phyloP scores from a whole-genome alignment of 1,140 invertebrate species.

The Caerostris darwini region DNA sequence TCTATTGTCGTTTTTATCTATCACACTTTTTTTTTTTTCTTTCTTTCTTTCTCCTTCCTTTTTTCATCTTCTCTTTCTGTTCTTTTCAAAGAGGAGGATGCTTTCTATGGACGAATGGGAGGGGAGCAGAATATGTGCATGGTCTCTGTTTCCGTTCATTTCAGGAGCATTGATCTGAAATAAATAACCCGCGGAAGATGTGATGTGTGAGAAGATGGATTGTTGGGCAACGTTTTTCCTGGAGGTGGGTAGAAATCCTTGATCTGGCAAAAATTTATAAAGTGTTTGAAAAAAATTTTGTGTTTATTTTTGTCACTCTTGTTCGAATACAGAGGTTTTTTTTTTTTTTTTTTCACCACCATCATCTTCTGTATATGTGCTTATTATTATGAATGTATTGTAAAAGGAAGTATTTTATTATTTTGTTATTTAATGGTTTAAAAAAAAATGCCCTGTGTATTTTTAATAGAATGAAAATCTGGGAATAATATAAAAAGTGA shows the following conservation, averaged over 20 bases:
- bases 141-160: conserved; percentile 64
- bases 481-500: neutral
- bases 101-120: neutral
- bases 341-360: neutral
- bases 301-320: neutral
- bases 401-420: neutral
- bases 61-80: neutral
- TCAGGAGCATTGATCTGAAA: conserved; percentile 42
- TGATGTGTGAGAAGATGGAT: neutral
- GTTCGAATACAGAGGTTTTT: neutral
- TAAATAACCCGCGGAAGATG: conserved; percentile 17
- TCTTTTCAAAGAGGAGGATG: conserved; percentile 1
- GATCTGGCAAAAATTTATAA: conserved; percentile 30
- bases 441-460: neutral
- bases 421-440: neutral
- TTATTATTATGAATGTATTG: neutral
- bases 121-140: neutral
- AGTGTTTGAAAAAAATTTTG: neutral
- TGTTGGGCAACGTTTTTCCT: neutral
- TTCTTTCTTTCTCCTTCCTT: neutral
- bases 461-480: neutral
- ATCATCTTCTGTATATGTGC: neutral
- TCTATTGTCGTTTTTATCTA: conserved; percentile 68
- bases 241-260: conserved; percentile 13
- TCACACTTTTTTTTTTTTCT: conserved; percentile 3